Evolutionary conservation across 2,888 invertebrate species (phyloP), one percentile per base, ranked within the genome.

Genomic region (Anodontia alba): DNA sequence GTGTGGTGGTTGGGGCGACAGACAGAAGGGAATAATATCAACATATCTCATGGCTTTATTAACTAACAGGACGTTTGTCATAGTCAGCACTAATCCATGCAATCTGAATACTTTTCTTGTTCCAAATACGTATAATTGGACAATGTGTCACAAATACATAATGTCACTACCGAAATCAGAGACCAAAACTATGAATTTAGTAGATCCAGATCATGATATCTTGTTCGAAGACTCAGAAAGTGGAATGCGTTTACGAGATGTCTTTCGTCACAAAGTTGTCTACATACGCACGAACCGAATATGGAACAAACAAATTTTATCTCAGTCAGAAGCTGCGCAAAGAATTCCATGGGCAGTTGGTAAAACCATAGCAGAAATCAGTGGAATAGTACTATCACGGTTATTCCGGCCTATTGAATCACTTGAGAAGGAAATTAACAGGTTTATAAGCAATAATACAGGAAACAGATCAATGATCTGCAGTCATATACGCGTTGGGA

Each of bases 1-100:
- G 46, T 83, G 83, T 71, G 83, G 83, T 0, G 83, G 80, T 0
- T 73, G 73, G 76, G 83, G 80, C 15, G 78, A 78, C 42, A 57
- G 80, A 26, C 73, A 76, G 29, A 83, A 80, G n/a, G 80, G 80
- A 1, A 77, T 83, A 10, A 70, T 69, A 10, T 49, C 80, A 20
- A 17, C 67, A 20, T 83, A 76, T 54, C 38, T 83, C 15, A 38
- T 78, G 17, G 75, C 83, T 20, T 23, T 76, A 1, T 33, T 78
- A 17, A 70, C 70, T 23, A 78, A 80, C 26, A 49, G 80, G 36
- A 70, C 70, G 3, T 83, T 78, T 54, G 73, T 73, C 20, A 76
- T 83, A 8, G 38, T 73, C 29, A 70, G 75, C 67, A 29, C 38
- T 17, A 51, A 31, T n/a, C 80, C 83, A 33, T 83, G 83, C 66